These are phyloP conservation scores for Eueides isabella DNA, from an alignment of 1,140 invertebrate species.

Conservation along the genomic window DNA sequence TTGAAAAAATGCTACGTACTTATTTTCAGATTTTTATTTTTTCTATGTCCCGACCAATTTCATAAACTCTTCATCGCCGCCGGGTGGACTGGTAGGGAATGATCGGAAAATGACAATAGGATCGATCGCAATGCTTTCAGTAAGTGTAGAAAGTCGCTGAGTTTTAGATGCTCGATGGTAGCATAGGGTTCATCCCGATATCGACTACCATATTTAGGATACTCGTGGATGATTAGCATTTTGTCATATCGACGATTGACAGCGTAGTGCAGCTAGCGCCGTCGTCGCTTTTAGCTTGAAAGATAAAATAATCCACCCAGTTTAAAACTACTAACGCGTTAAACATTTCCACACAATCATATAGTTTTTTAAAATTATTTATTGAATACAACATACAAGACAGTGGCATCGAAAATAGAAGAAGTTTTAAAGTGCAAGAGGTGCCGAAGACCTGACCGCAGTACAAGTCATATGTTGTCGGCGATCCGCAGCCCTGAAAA, in stretches of 20 bases:
- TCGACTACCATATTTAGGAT: conserved; percentile 57
- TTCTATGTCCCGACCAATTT: conserved; percentile 78
- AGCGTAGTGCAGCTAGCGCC: conserved; percentile 66
- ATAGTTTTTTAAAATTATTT: conserved; percentile 22
- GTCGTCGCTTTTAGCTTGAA: conserved; percentile 70
- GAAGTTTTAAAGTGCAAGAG: conserved; percentile 32
- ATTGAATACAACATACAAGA: conserved; percentile 40
- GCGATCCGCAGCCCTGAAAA: conserved; percentile 45
- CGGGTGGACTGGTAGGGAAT: conserved; percentile 66
- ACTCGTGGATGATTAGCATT: conserved; percentile 60
- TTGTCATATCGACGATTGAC: conserved; percentile 46
- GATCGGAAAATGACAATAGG: conserved; percentile 62
- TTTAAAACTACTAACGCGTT: conserved; percentile 43
- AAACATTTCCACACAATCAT: conserved; percentile 45
- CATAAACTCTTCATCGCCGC: conserved; percentile 66
- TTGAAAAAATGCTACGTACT: conserved; percentile 80
- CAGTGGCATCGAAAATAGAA: conserved; percentile 34
- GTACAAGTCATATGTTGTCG: conserved; percentile 40
- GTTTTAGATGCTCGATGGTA: conserved; percentile 74
- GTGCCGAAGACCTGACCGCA: conserved; percentile 50
- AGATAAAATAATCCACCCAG: conserved; percentile 32
- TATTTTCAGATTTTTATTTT: conserved; percentile 82
- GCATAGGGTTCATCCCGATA: conserved; percentile 62
- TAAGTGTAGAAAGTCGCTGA: conserved; percentile 69
- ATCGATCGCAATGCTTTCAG: conserved; percentile 61